Base-by-base conservation (phyloP, 2,113 vertebrate species). In the Phodopus roborovskii region DNA sequence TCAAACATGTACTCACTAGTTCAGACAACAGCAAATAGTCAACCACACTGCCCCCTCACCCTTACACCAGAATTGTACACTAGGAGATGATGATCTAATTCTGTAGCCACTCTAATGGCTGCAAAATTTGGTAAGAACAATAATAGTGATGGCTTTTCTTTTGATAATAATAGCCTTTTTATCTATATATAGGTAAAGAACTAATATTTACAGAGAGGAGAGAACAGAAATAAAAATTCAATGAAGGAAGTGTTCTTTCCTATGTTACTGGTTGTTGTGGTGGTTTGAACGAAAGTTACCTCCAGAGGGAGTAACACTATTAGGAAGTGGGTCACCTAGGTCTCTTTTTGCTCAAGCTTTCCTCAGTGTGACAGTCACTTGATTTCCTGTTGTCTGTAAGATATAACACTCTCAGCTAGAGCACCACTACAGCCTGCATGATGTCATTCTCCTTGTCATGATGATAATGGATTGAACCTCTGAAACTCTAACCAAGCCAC, bases 41-140 rank as follows among this genome's bases (percentile, higher is more conserved):
- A 78, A 16, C 16, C 26, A 6, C 9, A 13, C 19, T n/a, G 9
- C 6, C 1, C 5, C 4, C 11, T 12, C 50, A 45, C 3, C 45
- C 45, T 6, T n/a, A 17, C 28, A 3, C 42, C 16, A 78, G 45
- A 79, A 0, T 36, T 22, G 53, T 20, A n/a, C 1, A 15, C 42
- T 9, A 70, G 50, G 20, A 75, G 17, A 50, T 68, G 48, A 33
- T n/a, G 36, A n/a, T n/a, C 16, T 7, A 74, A 78, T 74, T 75
- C 8, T 17, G 0, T 4, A 77, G 50, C 12, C 19, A 7, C 17
- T 68, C 60, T 75, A 39, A 50, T 42, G 7, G 83, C 22, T 64
- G 68, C 2, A 90, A 50, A 17, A 4, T 68, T 24, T 53, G n/a
- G 73, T 19, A 70, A 11, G 28, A 75, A 70, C 48, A 56, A 28